Evolutionary conservation across 2,797 vertebrate genomes (phyloP).

Genomic region (Thaleichthys pacificus): DNA sequence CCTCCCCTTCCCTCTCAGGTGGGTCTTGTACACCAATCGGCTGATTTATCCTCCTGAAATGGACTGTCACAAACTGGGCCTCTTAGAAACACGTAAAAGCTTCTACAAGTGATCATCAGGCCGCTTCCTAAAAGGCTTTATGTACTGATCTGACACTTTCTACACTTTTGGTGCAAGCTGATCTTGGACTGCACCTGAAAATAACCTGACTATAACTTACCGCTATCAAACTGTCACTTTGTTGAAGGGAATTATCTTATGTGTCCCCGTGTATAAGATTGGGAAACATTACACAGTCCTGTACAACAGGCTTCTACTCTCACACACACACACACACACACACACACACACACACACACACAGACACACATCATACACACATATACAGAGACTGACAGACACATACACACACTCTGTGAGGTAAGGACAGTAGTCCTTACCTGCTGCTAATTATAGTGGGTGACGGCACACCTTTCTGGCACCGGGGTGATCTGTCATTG

Average conservation of each 20-base stretch:
- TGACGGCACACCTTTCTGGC: conserved; percentile 58
- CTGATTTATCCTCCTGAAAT: conserved; percentile 62
- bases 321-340: conserved; percentile 19
- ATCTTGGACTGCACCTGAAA: background rate
- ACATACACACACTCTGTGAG: conserved; percentile 12
- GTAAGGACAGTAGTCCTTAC: conserved; percentile 50
- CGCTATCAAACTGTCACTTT: background rate
- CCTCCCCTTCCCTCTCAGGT: conserved; percentile 3
- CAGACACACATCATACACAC: conserved; percentile 22
- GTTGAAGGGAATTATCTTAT: background rate
- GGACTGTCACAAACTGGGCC: conserved; percentile 40
- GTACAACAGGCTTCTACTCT: conserved; percentile 12
- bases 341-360: conserved; percentile 19
- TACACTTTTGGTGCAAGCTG: conserved; percentile 8
- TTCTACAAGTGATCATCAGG: conserved; percentile 37
- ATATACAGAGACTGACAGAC: conserved; percentile 2
- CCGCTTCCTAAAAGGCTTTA: conserved; percentile 30
- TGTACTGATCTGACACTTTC: conserved; percentile 14
- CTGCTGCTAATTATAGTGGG: conserved; percentile 75
- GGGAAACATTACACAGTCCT: background rate
- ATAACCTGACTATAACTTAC: conserved; percentile 5
- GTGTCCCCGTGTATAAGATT: background rate
- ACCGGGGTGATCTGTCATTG: conserved; percentile 70
- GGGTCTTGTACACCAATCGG: conserved; percentile 26
- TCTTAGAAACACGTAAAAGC: conserved; percentile 53